These are phyloP conservation scores for Coremacera marginata DNA, from an alignment of 2,888 invertebrate genomes.

Conservation along the genomic window DNA sequence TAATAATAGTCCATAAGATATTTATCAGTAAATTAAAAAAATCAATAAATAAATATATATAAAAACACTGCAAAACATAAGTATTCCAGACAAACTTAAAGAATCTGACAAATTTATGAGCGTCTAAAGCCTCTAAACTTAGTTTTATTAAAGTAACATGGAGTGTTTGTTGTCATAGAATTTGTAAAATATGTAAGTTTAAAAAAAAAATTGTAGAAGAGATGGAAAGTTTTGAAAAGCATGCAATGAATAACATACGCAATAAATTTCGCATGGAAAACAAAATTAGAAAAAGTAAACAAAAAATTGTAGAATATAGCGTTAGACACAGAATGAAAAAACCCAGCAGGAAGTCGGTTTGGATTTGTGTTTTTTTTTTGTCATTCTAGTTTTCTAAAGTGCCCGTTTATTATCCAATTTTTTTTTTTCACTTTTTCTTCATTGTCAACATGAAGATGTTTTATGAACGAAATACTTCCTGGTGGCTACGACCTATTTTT, in stretches of 20 bases:
- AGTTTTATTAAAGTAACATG: no score
- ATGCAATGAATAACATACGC: slow-evolving; percentile 21
- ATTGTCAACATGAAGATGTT: not conserved
- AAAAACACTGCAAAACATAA: no score
- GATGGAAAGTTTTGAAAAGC: no score
- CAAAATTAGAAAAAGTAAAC: not conserved
- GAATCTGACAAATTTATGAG: no score
- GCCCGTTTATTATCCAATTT: not conserved
- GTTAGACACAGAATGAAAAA: not conserved
- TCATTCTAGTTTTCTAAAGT: slow-evolving; percentile 18
- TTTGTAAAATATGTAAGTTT: no score
- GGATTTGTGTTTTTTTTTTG: not conserved
- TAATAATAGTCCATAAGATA: no score
- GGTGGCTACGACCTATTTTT: not conserved
- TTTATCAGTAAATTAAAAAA: no score
- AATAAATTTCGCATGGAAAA: slow-evolving; percentile 11
- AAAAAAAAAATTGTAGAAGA: no score
- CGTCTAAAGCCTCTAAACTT: no score
- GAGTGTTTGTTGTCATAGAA: no score
- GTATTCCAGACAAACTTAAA: no score
- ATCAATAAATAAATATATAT: no score
- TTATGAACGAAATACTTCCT: slow-evolving; percentile 10
- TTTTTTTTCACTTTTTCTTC: not conserved
- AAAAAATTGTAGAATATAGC: not conserved
- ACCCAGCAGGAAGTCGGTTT: not conserved